phyloP scores from a whole-genome alignment of 2,113 vertebrate genomes.

The Chitala chitala region DNA sequence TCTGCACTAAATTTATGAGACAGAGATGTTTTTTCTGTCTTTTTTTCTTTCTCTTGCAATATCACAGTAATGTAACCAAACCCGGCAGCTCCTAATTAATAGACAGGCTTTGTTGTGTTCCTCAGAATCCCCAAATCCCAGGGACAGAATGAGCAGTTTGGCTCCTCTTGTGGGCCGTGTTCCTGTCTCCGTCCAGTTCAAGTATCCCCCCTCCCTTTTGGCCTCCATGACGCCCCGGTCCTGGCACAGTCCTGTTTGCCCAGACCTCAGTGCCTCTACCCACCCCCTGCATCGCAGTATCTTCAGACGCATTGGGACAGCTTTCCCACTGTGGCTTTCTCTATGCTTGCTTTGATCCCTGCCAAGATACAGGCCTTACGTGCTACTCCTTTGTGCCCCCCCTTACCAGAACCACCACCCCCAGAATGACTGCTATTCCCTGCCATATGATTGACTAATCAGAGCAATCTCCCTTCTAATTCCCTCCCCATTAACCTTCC shows the following conservation, averaged over 20 bases:
- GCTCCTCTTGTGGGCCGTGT: not conserved
- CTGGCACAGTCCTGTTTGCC: not conserved
- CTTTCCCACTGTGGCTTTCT: not conserved
- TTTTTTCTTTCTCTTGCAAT: not conserved
- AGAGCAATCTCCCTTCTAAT: constrained; percentile 62
- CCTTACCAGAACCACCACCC: constrained; percentile 11
- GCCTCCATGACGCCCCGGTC: not conserved
- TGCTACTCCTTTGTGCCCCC: not conserved
- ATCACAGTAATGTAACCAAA: constrained; percentile 1
- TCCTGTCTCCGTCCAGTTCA: not conserved
- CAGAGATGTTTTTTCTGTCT: not conserved
- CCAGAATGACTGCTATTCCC: not conserved
- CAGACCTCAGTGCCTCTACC: not conserved
- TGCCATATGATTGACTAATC: constrained; percentile 45
- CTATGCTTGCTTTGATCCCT: not conserved
- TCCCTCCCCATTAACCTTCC: constrained; percentile 63
- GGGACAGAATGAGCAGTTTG: not conserved
- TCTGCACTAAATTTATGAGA: not conserved
- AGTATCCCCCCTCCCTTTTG: not conserved
- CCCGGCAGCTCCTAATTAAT: constrained; percentile 15
- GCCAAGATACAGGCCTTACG: constrained; percentile 9
- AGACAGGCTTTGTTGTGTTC: constrained; percentile 2
- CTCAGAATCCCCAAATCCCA: not conserved
- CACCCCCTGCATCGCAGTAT: not conserved
- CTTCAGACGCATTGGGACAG: not conserved